phyloP scores from a whole-genome alignment of 2,113 vertebrate genomes.

The Ictidomys tridecemlineatus region DNA sequence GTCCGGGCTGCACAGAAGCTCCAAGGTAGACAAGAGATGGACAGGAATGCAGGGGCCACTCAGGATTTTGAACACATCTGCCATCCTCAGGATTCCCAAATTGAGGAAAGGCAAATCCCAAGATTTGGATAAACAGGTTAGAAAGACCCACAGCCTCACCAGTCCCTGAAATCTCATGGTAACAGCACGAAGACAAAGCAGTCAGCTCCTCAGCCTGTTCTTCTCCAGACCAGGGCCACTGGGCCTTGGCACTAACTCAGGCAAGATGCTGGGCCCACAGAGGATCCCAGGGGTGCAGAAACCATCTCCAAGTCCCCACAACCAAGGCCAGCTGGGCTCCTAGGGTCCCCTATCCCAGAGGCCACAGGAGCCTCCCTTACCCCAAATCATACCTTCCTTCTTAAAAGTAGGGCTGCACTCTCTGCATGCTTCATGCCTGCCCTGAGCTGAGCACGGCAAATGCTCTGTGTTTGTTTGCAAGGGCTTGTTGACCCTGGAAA shows the following conservation, averaged over 20 bases:
- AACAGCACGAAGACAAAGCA: neutral
- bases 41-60: neutral
- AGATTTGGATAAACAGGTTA: neutral
- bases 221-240: neutral
- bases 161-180: neutral
- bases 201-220: neutral
- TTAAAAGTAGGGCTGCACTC: neutral
- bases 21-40: neutral
- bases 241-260: neutral
- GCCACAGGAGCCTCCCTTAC: neutral
- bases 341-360: neutral
- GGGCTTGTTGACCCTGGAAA: neutral
- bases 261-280: too few species aligned
- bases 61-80: neutral
- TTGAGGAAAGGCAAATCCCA: neutral
- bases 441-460: neutral
- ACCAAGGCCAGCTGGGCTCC: neutral
- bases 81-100: neutral
- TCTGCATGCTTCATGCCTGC: rapidly evolving
- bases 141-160: neutral
- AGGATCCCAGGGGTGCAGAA: neutral
- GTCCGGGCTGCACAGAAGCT: neutral
- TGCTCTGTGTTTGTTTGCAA: rapidly evolving
- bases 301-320: neutral
- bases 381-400: neutral